phyloP scores from a whole-genome alignment of 1,140 invertebrate genomes.

The Hycleus cichorii region DNA sequence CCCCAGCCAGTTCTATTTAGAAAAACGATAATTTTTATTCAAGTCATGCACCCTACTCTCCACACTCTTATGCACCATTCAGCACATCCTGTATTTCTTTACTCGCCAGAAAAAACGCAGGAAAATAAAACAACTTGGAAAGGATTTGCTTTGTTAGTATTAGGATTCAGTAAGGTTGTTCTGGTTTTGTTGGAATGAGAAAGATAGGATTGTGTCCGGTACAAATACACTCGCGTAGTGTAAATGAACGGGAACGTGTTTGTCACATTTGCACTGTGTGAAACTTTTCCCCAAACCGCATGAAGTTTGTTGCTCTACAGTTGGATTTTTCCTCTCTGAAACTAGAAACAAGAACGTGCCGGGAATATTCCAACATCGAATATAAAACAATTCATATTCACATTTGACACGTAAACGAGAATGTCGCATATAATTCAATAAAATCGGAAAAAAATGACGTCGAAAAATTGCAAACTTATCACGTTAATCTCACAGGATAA shows the following conservation, averaged over 20 bases:
- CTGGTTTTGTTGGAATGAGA: no score
- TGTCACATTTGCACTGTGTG: conserved; percentile 20
- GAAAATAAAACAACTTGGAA: conserved; percentile 2
- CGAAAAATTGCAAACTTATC: no score
- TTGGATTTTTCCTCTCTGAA: neutral
- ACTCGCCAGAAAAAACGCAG: conserved; percentile 18
- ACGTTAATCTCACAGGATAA: no score
- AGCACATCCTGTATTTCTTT: conserved; percentile 14
- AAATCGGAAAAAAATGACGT: neutral
- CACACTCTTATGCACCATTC: conserved; percentile 13
- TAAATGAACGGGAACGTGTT: conserved; percentile 9
- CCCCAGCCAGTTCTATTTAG: neutral
- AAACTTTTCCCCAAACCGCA: conserved; percentile 25
- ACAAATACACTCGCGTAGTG: neutral
- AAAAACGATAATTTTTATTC: conserved; percentile 6
- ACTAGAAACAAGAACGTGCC: no score
- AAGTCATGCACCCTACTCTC: conserved; percentile 10
- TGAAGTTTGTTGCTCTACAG: conserved; percentile 14
- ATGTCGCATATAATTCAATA: neutral
- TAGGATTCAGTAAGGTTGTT: no score
- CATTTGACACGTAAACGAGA: neutral
- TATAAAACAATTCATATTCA: neutral
- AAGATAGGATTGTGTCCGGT: conserved; percentile 10
- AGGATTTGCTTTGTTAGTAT: no score
- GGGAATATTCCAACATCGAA: neutral